Percentiles rank a stretch among this genome's conserved stretches.
These are phyloP conservation scores for Spheniscus humboldti DNA, from an alignment of 2,797 vertebrate genomes.

Conservation along the genomic window DNA sequence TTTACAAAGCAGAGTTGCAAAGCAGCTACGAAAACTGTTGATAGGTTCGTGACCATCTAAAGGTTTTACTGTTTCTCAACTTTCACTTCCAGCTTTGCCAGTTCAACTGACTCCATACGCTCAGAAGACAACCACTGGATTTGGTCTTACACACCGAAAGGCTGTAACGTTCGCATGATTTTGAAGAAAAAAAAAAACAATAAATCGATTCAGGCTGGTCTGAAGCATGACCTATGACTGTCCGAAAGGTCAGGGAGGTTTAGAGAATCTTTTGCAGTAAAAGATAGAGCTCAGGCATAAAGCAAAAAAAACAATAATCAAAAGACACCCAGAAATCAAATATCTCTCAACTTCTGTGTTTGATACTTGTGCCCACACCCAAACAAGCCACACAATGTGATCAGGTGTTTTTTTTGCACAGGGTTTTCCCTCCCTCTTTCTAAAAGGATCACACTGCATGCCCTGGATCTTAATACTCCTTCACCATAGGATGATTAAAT, in stretches of 20 bases:
- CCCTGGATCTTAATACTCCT: no score
- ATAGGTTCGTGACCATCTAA: background rate
- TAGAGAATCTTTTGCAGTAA: background rate
- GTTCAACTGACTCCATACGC: background rate
- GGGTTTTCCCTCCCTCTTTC: background rate
- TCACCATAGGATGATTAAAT: rapidly evolving
- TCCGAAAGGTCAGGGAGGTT: background rate
- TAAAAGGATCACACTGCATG: no score
- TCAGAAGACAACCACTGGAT: background rate
- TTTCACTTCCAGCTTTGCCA: background rate
- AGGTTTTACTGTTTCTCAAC: background rate
- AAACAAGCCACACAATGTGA: background rate
- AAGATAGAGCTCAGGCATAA: background rate
- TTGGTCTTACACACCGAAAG: background rate
- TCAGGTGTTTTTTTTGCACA: background rate
- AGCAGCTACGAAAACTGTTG: background rate
- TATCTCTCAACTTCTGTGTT: background rate
- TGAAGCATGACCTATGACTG: rapidly evolving
- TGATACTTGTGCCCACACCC: no score
- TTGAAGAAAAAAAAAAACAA: background rate
- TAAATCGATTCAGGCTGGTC: background rate
- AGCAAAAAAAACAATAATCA: background rate
- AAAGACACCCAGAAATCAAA: background rate
- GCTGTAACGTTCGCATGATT: background rate
- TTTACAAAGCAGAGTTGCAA: background rate